Evolutionary conservation across 2,888 invertebrate genomes (phyloP).

Genomic region (Epirrhoe alternata): DNA sequence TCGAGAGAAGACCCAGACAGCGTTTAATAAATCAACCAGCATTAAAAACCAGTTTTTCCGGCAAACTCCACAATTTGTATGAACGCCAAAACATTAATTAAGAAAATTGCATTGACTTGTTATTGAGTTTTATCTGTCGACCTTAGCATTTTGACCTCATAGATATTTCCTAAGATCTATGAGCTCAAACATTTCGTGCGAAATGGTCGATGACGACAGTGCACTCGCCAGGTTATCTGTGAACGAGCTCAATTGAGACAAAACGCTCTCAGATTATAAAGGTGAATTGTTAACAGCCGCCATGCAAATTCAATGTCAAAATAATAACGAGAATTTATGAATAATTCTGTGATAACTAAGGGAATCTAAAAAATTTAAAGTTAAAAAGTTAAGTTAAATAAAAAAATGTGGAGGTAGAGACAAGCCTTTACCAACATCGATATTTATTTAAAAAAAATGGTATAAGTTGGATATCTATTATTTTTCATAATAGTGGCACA

Average conservation of each 20-base stretch:
- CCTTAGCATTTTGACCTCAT: slow-evolving; percentile 50
- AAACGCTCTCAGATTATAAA: slow-evolving; percentile 53
- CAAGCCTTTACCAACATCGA: too few species aligned
- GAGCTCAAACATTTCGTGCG: slow-evolving; percentile 37
- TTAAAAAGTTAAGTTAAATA: too few species aligned
- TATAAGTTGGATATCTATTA: too few species aligned
- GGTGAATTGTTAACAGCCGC: slow-evolving; percentile 51
- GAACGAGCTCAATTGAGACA: slow-evolving; percentile 70
- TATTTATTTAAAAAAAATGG: too few species aligned
- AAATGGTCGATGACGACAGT: slow-evolving; percentile 69
- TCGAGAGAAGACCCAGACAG: neutral
- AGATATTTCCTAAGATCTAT: slow-evolving; percentile 53
- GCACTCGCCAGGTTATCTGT: slow-evolving; percentile 61
- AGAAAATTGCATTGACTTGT: slow-evolving; percentile 22
- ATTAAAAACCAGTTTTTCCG: neutral
- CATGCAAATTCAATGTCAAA: slow-evolving; percentile 52
- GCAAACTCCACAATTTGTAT: neutral
- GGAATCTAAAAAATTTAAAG: too few species aligned
- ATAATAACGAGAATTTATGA: slow-evolving; percentile 39
- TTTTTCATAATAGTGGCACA: too few species aligned
- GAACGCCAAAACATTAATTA: slow-evolving; percentile 22
- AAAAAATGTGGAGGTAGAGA: too few species aligned
- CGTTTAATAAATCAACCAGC: neutral
- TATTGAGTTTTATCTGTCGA: slow-evolving; percentile 25
- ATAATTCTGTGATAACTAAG: neutral